phyloP scores from a whole-genome alignment of 2,797 vertebrate species.

The Aplochiton taeniatus region DNA sequence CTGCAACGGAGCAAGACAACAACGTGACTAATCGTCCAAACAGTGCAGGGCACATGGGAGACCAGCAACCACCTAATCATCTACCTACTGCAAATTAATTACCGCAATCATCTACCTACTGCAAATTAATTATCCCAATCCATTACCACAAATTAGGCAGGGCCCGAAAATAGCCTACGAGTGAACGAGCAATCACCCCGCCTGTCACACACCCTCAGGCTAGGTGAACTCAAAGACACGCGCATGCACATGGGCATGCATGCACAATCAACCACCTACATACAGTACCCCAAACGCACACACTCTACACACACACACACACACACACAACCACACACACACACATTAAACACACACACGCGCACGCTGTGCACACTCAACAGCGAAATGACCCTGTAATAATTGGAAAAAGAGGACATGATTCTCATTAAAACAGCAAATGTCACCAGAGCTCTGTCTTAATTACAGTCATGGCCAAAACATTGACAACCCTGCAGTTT shows the following conservation, averaged over 20 bases:
- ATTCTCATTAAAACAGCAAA: conserved; percentile 56
- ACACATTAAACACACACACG: background rate
- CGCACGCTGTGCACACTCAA: background rate
- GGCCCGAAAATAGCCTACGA: conserved; percentile 67
- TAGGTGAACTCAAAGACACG: background rate
- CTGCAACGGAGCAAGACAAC: conserved; percentile 65
- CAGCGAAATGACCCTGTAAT: conserved; percentile 21
- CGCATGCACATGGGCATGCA: background rate
- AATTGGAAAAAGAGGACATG: conserved; percentile 53
- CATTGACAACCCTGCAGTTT: too few species aligned
- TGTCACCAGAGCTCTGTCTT: conserved; percentile 51
- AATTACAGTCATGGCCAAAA: conserved; percentile 38
- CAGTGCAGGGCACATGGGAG: conserved; percentile 65
- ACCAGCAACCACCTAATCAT: conserved; percentile 73
- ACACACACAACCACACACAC: conserved; percentile 2
- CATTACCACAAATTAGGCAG: conserved; percentile 72
- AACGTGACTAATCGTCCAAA: conserved; percentile 70
- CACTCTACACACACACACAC: background rate
- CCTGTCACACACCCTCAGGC: conserved; percentile 40
- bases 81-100: conserved; percentile 74
- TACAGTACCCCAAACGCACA: background rate
- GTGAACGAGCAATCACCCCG: conserved; percentile 67
- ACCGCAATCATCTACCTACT: conserved; percentile 75
- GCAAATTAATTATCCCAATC: conserved; percentile 79
- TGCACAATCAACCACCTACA: too few species aligned